Conservation (phyloP, 35 echinoderm and acorn worm genomes). For the Amphiura filiformis region DNA sequence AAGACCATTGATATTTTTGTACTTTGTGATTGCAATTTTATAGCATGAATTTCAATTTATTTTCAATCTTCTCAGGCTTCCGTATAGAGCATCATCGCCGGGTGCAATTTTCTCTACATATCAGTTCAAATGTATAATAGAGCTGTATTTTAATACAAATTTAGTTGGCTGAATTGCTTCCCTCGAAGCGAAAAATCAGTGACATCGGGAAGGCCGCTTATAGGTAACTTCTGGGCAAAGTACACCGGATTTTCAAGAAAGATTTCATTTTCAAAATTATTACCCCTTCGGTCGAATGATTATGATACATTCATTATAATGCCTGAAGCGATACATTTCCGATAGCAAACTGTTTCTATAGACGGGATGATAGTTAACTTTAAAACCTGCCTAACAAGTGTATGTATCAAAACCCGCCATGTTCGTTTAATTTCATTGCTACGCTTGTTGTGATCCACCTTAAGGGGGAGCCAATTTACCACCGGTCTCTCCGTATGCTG, state of each 20-base stretch:
- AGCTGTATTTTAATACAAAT: neutral
- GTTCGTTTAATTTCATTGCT: too few species aligned
- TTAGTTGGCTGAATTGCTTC: neutral
- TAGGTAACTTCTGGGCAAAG: neutral
- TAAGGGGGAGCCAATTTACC: too few species aligned
- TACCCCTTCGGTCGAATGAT: neutral
- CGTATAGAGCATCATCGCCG: neutral
- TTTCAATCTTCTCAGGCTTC: neutral
- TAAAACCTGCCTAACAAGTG: too few species aligned
- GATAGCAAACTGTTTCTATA: neutral
- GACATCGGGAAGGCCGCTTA: neutral
- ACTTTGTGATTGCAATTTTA: neutral
- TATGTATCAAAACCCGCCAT: too few species aligned
- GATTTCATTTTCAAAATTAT: neutral
- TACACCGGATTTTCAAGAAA: neutral
- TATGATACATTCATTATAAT: neutral
- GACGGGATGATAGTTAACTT: too few species aligned
- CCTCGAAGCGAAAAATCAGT: neutral
- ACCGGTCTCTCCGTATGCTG: too few species aligned
- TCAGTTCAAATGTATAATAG: neutral
- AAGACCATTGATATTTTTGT: neutral
- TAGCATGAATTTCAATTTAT: neutral
- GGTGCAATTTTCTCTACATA: neutral
- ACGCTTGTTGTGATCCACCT: too few species aligned
- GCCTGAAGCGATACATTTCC: neutral